A percentile compares a stretch with the other conserved stretches of the same genome.
These are phyloP conservation scores for Podocnemis expansa DNA, from an alignment of 2,113 vertebrate genomes.

Conservation along the genomic window DNA sequence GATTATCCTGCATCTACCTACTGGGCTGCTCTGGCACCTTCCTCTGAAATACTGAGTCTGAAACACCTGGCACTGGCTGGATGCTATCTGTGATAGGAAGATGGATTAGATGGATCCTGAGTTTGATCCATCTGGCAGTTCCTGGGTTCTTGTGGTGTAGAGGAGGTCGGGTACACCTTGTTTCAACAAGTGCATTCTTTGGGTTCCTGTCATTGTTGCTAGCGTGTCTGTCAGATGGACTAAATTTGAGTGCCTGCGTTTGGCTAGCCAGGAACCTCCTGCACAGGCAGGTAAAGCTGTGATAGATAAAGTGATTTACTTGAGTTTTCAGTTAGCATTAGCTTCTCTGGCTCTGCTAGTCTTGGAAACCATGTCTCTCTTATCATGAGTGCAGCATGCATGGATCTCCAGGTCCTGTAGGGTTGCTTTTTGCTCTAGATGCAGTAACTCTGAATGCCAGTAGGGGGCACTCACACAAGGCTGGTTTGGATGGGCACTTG, in stretches of 20 bases:
- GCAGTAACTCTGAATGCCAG: too few relatives aligned
- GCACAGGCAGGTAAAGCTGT: background rate
- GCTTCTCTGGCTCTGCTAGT: background rate
- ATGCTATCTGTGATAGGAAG: background rate
- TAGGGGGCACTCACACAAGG: background rate
- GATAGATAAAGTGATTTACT: background rate
- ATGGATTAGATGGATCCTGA: background rate
- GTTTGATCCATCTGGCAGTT: background rate
- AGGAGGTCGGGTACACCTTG: background rate
- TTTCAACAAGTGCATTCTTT: background rate
- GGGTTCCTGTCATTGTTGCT: background rate
- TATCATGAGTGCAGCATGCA: fast-evolving
- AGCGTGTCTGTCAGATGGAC: background rate
- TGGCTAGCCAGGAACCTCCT: background rate
- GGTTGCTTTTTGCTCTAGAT: background rate
- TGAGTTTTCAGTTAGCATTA: background rate
- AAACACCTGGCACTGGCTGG: background rate
- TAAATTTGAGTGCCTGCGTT: background rate
- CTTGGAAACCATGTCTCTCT: background rate
- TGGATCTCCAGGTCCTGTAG: background rate
- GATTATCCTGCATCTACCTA: background rate
- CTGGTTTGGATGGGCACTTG: fast-evolving
- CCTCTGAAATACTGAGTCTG: background rate
- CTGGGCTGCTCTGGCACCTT: background rate
- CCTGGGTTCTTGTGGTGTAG: background rate